Percentiles rank a stretch among this genome's conserved stretches.
Evolutionary conservation across 2,113 vertebrate genomes (phyloP).

Genomic region (Hucho hucho): DNA sequence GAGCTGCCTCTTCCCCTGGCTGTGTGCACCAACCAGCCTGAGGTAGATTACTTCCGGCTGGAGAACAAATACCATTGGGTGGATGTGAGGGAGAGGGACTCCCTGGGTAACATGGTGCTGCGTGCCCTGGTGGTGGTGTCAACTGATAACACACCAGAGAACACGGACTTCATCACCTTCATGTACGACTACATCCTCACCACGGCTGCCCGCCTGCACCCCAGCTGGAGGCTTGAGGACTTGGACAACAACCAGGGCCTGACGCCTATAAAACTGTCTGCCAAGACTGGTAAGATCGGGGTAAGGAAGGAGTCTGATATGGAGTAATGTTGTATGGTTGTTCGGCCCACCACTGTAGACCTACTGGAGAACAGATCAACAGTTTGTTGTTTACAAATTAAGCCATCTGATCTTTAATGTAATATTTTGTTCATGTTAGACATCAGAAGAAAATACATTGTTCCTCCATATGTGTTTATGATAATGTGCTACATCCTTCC

Average conservation of each 20-base stretch:
- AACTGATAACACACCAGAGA: constrained; percentile 84
- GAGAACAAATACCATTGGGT: constrained; percentile 79
- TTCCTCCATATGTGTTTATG: not conserved
- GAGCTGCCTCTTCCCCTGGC: constrained; percentile 92
- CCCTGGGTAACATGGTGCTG: constrained; percentile 88
- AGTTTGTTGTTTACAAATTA: no score
- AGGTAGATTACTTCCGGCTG: constrained; percentile 87
- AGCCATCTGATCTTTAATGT: no score
- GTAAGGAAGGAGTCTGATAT: constrained; percentile 57
- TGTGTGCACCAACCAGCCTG: constrained; percentile 93
- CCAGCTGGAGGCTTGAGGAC: constrained; percentile 83
- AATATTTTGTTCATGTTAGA: not conserved
- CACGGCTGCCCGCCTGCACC: constrained; percentile 75
- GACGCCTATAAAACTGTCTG: constrained; percentile 87
- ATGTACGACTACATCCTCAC: constrained; percentile 91
- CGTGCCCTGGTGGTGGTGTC: constrained; percentile 85
- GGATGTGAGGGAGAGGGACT: constrained; percentile 72
- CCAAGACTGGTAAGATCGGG: constrained; percentile 88
- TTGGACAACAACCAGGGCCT: constrained; percentile 82
- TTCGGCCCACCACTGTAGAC: not conserved
- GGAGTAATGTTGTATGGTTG: not conserved
- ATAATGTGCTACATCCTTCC: no score
- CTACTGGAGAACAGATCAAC: no score
- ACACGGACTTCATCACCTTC: constrained; percentile 87
- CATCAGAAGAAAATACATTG: not conserved